A percentile compares a stretch with the other conserved stretches of the same genome.
These are phyloP conservation scores for Eupleurogrammus muticus DNA, from an alignment of 2,797 vertebrate genomes.

Conservation along the genomic window DNA sequence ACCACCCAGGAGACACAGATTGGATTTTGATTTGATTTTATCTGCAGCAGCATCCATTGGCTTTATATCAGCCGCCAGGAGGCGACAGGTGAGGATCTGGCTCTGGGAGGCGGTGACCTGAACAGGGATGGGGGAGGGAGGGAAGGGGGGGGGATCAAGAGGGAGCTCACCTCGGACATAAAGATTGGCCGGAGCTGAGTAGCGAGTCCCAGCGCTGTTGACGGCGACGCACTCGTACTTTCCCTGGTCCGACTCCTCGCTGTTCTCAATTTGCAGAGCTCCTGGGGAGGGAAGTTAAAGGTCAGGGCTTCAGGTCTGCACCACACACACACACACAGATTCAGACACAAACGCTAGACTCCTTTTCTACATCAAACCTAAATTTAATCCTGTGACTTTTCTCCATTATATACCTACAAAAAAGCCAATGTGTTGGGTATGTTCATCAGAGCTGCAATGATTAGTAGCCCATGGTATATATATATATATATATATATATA, in stretches of 20 bases:
- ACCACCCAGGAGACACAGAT: slow-evolving; percentile 30
- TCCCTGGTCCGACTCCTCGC: slow-evolving; percentile 97
- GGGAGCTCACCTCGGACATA: slow-evolving; percentile 96
- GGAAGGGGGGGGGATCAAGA: slow-evolving; percentile 16
- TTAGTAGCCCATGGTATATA: too few relatives aligned
- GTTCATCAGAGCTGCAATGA: too few relatives aligned
- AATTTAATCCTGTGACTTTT: not conserved
- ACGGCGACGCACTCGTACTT: slow-evolving; percentile 98
- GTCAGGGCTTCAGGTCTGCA: slow-evolving; percentile 38
- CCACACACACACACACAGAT: not conserved
- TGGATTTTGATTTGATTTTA: slow-evolving; percentile 34
- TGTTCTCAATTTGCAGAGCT: slow-evolving; percentile 97
- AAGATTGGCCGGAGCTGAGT: slow-evolving; percentile 96
- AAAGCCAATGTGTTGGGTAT: not conserved
- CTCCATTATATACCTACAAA: not conserved
- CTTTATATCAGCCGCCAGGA: slow-evolving; percentile 29
- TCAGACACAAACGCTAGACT: not conserved
- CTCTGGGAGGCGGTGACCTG: slow-evolving; percentile 29
- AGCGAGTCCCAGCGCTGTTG: slow-evolving; percentile 96
- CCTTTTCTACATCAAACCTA: too few relatives aligned
- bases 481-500: too few relatives aligned
- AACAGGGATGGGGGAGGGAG: slow-evolving; percentile 18
- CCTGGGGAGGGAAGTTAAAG: slow-evolving; percentile 80
- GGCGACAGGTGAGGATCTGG: not conserved
- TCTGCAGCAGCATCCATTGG: slow-evolving; percentile 9